Evolutionary conservation across 2,797 vertebrate species (phyloP).

Genomic region (Pseudomugil tenellus): DNA sequence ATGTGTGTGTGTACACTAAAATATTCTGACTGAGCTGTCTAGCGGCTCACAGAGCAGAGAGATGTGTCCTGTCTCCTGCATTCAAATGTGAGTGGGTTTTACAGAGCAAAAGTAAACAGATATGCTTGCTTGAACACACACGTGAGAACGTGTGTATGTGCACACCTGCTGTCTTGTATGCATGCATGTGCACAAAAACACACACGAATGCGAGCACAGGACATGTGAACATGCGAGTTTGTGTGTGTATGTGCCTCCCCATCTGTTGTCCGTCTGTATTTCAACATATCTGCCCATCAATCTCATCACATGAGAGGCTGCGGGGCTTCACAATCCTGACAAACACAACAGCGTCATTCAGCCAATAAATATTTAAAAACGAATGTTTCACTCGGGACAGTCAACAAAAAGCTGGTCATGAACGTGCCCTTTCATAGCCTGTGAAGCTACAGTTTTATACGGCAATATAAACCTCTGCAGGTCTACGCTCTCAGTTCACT

Average conservation of each 20-base stretch:
- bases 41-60: slow-evolving; percentile 78
- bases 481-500: slow-evolving; percentile 60
- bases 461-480: slow-evolving; percentile 55
- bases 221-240: slow-evolving; percentile 48
- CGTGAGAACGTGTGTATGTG: slow-evolving; percentile 57
- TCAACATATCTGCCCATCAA: slow-evolving; percentile 51
- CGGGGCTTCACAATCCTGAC: slow-evolving; percentile 32
- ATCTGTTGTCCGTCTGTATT: slow-evolving; percentile 53
- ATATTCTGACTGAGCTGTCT: slow-evolving; percentile 84
- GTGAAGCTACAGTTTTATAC: slow-evolving; percentile 51
- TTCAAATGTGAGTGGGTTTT: slow-evolving; percentile 81
- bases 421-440: slow-evolving; percentile 47
- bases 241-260: slow-evolving; percentile 25
- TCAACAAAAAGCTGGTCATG: slow-evolving; percentile 24
- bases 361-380: slow-evolving; percentile 42
- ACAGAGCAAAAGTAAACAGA: slow-evolving; percentile 80
- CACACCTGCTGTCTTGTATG: slow-evolving; percentile 76
- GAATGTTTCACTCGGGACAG: slow-evolving; percentile 22
- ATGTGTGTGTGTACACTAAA: slow-evolving; percentile 71
- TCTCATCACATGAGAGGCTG: slow-evolving; percentile 39
- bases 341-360: slow-evolving; percentile 38
- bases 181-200: slow-evolving; percentile 65
- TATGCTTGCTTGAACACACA: slow-evolving; percentile 80
- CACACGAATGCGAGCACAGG: slow-evolving; percentile 54
- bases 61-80: slow-evolving; percentile 80